These are phyloP conservation scores for Ennomos fuscantarius DNA, from an alignment of 2,888 invertebrate species.

Conservation along the genomic window DNA sequence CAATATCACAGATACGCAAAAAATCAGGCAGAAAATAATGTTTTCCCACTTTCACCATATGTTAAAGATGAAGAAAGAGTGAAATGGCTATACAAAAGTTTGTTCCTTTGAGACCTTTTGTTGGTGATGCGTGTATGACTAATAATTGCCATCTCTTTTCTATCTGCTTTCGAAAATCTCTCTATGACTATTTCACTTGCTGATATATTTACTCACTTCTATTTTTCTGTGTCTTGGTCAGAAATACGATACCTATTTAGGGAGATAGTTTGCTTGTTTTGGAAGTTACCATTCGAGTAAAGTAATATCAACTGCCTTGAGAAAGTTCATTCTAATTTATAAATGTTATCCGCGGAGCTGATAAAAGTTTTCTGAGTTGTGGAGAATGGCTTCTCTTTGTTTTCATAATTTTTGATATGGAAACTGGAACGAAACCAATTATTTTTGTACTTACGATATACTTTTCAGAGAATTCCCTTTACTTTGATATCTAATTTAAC, in stretches of 20 bases:
- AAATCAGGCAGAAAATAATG: too few relatives aligned
- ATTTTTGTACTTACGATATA: background rate
- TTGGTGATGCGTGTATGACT: too few relatives aligned
- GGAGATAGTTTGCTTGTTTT: constrained; percentile 72
- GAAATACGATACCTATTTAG: constrained; percentile 54
- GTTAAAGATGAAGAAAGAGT: too few relatives aligned
- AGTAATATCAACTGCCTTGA: constrained; percentile 36
- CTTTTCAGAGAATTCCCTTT: too few relatives aligned
- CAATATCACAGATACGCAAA: too few relatives aligned
- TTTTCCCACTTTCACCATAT: too few relatives aligned
- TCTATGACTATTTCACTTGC: background rate
- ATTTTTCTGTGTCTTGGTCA: constrained; percentile 44
- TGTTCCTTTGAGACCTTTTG: too few relatives aligned
- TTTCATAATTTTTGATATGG: constrained; percentile 27
- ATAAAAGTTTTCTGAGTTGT: constrained; percentile 31
- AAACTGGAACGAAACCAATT: constrained; percentile 4
- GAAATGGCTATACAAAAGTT: too few relatives aligned
- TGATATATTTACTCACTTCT: constrained; percentile 5
- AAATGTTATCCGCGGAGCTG: constrained; percentile 26
- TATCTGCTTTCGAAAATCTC: too few relatives aligned
- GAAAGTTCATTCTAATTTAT: constrained; percentile 37
- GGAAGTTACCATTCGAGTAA: constrained; percentile 38
- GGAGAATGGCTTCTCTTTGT: constrained; percentile 21
- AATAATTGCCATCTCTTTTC: too few relatives aligned
- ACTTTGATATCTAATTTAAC: too few relatives aligned